Conservation (phyloP, 2,797 vertebrate species). For the Leptatherina wallacei region DNA sequence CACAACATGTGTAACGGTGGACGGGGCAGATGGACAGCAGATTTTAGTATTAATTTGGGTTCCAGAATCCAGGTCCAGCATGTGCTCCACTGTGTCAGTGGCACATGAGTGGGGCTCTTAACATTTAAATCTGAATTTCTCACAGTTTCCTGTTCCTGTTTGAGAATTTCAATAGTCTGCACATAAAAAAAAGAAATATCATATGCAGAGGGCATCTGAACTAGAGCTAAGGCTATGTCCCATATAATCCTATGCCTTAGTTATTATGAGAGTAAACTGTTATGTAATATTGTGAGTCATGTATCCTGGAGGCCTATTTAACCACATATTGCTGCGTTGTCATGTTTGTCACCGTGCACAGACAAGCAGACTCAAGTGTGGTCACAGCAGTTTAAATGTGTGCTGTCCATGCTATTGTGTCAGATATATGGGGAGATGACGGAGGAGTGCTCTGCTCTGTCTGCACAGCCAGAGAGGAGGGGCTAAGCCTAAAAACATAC, state of each 20-base stretch:
- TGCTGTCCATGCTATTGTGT: conserved; percentile 37
- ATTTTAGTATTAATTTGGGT: conserved; percentile 10
- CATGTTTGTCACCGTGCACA: conserved; percentile 1
- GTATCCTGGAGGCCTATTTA: conserved; percentile 8
- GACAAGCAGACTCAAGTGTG: conserved; percentile 9
- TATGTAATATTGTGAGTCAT: conserved; percentile 35
- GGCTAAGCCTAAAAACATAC: conserved; percentile 45
- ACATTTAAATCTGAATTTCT: background rate
- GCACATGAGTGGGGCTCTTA: background rate
- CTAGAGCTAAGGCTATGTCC: conserved; percentile 16
- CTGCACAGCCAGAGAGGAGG: conserved; percentile 40
- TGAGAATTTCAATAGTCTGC: background rate
- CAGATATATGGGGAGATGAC: conserved; percentile 52
- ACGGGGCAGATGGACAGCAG: conserved; percentile 21
- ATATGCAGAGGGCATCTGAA: conserved; percentile 3
- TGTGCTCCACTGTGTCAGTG: conserved; percentile 4
- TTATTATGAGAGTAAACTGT: conserved; percentile 35
- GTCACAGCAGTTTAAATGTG: conserved; percentile 28
- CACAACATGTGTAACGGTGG: background rate
- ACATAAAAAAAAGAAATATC: background rate
- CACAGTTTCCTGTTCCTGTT: conserved; percentile 11
- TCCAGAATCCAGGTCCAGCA: conserved; percentile 2
- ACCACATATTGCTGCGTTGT: conserved; percentile 15
- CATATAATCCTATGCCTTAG: conserved; percentile 41
- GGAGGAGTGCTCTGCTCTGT: conserved; percentile 29